A percentile compares a stretch with the other conserved stretches of the same genome.
Conservation (phyloP, 2,797 vertebrate species). For the Phylloscopus collybita region DNA sequence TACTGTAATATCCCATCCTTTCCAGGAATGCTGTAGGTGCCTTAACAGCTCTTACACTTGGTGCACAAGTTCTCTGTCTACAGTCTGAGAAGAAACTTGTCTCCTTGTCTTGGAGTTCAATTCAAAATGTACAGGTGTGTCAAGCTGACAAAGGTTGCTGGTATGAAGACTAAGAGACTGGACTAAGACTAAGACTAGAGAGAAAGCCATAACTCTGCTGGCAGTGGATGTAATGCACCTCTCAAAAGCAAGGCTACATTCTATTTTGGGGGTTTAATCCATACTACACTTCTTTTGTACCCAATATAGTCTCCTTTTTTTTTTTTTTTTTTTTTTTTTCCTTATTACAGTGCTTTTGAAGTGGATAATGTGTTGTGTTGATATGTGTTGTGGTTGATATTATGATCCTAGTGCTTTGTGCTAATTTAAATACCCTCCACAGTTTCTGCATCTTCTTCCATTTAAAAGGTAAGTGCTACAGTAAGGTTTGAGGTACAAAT, state of each 20-base stretch:
- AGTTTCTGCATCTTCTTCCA: background rate
- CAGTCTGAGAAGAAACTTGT: slow-evolving; percentile 13
- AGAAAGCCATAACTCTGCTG: background rate
- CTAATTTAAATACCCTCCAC: background rate
- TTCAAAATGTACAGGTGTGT: background rate
- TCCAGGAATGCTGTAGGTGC: slow-evolving; percentile 1
- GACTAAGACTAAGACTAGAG: background rate
- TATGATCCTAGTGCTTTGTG: background rate
- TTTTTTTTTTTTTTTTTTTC: no score
- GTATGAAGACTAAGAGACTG: background rate
- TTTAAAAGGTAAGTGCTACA: background rate
- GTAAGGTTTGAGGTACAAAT: background rate
- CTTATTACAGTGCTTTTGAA: background rate
- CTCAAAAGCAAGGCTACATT: background rate
- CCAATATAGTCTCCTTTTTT: no score
- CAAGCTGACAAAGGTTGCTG: background rate
- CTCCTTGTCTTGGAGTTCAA: background rate
- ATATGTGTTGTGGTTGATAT: background rate
- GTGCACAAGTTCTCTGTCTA: background rate
- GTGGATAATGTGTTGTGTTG: background rate
- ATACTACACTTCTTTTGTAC: background rate
- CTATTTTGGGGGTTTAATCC: background rate
- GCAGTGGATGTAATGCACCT: background rate
- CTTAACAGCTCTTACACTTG: slow-evolving; percentile 16
- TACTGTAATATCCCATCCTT: background rate